Conservation (phyloP, 2,888 invertebrate species). For the Belgica antarctica region DNA sequence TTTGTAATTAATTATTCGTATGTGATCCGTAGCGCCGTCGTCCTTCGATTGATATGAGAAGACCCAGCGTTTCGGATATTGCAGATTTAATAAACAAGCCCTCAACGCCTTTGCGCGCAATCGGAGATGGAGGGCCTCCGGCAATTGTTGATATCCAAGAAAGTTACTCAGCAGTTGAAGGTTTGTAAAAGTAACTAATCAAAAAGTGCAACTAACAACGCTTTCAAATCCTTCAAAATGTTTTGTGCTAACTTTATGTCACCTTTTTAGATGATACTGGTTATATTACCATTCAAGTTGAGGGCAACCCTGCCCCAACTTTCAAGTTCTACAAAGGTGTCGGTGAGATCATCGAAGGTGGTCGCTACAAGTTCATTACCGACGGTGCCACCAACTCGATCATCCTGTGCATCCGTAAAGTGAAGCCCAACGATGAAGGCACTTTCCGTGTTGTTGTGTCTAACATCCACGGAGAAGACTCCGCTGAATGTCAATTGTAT, state of each 20-base stretch:
- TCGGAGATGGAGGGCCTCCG: slow-evolving; percentile 80
- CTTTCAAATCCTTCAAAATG: neutral
- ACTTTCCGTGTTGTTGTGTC: slow-evolving; percentile 90
- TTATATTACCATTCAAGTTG: slow-evolving; percentile 87
- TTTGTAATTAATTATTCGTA: neutral
- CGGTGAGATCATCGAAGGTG: slow-evolving; percentile 89
- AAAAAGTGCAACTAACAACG: slow-evolving; percentile 28
- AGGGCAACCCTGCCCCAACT: slow-evolving; percentile 91
- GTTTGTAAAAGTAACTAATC: slow-evolving; percentile 57
- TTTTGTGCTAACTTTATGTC: neutral
- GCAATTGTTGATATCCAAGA: slow-evolving; percentile 89
- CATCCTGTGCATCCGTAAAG: slow-evolving; percentile 91
- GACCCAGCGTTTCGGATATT: slow-evolving; percentile 85
- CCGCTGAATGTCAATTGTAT: slow-evolving; percentile 92
- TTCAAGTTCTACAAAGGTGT: slow-evolving; percentile 95
- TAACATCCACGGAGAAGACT: slow-evolving; percentile 93
- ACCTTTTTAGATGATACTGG: slow-evolving; percentile 64
- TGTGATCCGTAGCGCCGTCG: slow-evolving; percentile 65
- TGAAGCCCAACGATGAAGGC: slow-evolving; percentile 95
- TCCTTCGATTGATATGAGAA: slow-evolving; percentile 84
- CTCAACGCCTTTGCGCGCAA: slow-evolving; percentile 79
- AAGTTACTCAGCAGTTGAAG: slow-evolving; percentile 95
- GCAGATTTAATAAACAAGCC: slow-evolving; percentile 89
- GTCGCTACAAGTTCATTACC: slow-evolving; percentile 90
- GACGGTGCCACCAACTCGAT: slow-evolving; percentile 91